phyloP scores from a whole-genome alignment of 2,113 vertebrate genomes.

The Elgaria multicarinata region DNA sequence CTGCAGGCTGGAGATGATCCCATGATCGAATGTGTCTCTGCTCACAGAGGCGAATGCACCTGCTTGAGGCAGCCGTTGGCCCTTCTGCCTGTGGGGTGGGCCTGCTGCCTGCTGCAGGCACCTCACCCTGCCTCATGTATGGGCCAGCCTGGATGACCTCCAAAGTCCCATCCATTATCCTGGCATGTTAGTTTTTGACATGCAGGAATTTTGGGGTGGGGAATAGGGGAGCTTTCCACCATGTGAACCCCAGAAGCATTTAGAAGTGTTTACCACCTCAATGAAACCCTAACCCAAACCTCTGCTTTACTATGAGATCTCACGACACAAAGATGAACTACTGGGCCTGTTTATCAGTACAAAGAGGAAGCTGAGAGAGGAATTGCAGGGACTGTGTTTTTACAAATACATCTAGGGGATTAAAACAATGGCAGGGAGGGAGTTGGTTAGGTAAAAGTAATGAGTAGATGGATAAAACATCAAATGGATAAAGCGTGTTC shows the following conservation, averaged over 20 bases:
- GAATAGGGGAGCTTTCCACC: neutral
- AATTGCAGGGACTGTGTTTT: neutral
- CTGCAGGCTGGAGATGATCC: too few relatives aligned
- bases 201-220: too few relatives aligned
- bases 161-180: neutral
- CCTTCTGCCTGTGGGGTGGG: too few relatives aligned
- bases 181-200: neutral
- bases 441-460: neutral
- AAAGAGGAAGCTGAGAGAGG: neutral
- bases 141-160: neutral
- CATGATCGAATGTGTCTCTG: neutral
- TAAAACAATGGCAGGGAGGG: neutral
- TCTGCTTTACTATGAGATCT: neutral
- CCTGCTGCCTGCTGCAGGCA: too few relatives aligned
- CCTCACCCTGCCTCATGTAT: too few relatives aligned
- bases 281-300: neutral
- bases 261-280: neutral
- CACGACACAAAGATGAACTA: too few relatives aligned
- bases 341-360: neutral
- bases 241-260: neutral
- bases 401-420: constrained; percentile 1
- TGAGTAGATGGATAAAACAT: neutral
- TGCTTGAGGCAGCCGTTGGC: too few relatives aligned
- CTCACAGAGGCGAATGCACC: too few relatives aligned
- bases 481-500: neutral